Base-by-base conservation (phyloP, 2,797 vertebrate species). In the Rhinophrynus dorsalis region DNA sequence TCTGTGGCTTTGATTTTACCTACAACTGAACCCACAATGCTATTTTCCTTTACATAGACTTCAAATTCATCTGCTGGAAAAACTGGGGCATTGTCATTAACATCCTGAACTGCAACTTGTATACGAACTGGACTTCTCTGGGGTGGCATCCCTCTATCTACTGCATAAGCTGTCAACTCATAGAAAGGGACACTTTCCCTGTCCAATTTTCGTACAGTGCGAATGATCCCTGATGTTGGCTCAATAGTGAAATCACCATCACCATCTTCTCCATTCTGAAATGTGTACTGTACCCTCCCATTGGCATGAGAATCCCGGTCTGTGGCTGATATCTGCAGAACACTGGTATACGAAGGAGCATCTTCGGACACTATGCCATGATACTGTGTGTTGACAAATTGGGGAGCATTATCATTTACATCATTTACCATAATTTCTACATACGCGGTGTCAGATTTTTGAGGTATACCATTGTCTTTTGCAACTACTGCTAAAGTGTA, bases 201-300 rank as follows among this genome's bases (percentile, higher is more conserved):
- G 83, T 99, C 97, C 79, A 99, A 84, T 24, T 94, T 90, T 7
- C 97, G 90, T 51, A 97, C 92, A 0, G 94, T 96, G 61, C 97
- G 91, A 6, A 99, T 92, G 4, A 98, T 98, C 18, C 97, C 97
- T 0, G 97, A 99, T 6, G 96, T 98, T 11, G 97, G 95, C 80
- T 99, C 97, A 6, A 99, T 98, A 57, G 96, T 98, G 77, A 99
- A 99, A 79, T 99, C 97, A 8, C 97, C 97, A 44, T 98, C 96
- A 0, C 97, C 97, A 0, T 99, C 97, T 74, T 99, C 95, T 11
- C 97, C 97, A 0, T 96, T 98, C 88, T 98, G 97, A 78, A 99
- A 99, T 2, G 97, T 99, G 76, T 99, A 99, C 75, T 99, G 96
- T 45, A 99, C 94, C 5, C 96, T 90, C 15, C 96, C 96, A 0